Evolutionary conservation across 1,140 invertebrate genomes (phyloP).

Genomic region (Atta texana): DNA sequence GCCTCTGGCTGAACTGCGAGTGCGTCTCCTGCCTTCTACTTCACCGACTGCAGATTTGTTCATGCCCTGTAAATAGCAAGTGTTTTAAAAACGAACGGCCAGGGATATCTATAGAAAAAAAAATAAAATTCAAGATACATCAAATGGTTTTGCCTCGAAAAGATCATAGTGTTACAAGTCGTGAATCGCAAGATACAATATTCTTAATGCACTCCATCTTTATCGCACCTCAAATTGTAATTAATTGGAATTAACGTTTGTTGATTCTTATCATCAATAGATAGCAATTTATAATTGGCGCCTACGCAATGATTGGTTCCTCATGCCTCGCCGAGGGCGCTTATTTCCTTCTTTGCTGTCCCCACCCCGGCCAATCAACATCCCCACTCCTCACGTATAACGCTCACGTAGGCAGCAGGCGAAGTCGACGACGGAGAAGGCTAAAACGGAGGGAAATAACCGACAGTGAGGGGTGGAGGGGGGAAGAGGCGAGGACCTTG

Average conservation of each 20-base stretch:
- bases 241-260: background rate
- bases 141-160: background rate
- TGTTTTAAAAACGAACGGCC: background rate
- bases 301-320: conserved; percentile 54
- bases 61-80: conserved; percentile 77
- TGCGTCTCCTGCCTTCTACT: conserved; percentile 85
- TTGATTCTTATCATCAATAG: background rate
- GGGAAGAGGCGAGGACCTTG: conserved; percentile 18
- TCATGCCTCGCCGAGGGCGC: conserved; percentile 24
- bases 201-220: background rate
- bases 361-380: conserved; percentile 4
- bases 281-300: conserved; percentile 71
- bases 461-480: background rate
- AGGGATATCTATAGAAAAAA: background rate
- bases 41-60: conserved; percentile 81
- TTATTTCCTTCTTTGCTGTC: conserved; percentile 7
- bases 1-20: conserved; percentile 85
- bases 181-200: background rate
- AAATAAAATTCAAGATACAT: background rate
- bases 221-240: background rate
- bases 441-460: conserved; percentile 74
- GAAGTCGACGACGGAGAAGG: conserved; percentile 73
- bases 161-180: background rate
- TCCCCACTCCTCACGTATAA: conserved; percentile 54
- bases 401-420: conserved; percentile 65